Evolutionary conservation across 1,140 invertebrate species (phyloP).

Genomic region (Heterodera carotae): DNA sequence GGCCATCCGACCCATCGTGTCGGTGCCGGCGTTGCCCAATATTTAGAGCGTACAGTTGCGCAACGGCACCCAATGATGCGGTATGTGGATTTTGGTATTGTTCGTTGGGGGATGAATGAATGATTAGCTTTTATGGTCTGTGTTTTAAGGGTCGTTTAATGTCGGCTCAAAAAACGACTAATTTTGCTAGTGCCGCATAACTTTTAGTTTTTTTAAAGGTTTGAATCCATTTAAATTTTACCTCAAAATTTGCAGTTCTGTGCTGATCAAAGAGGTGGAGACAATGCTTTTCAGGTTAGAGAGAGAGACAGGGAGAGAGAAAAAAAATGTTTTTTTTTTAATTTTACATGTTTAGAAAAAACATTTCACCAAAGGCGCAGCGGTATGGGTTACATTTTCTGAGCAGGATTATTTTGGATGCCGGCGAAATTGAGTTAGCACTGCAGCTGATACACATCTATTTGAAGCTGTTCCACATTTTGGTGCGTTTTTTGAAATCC

Average conservation of each 20-base stretch:
- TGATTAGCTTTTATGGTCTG: background rate
- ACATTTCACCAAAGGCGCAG: slow-evolving; percentile 81
- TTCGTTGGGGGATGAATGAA: background rate
- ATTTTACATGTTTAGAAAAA: slow-evolving; percentile 48
- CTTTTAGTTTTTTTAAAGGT: too few species aligned
- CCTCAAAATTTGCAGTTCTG: slow-evolving; percentile 76
- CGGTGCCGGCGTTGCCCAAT: slow-evolving; percentile 81
- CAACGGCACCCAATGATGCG: slow-evolving; percentile 87
- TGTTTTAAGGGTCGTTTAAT: too few species aligned
- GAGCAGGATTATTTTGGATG: slow-evolving; percentile 76
- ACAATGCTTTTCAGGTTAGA: slow-evolving; percentile 39
- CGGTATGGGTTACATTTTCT: slow-evolving; percentile 92
- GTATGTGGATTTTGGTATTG: slow-evolving; percentile 64
- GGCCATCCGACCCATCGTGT: slow-evolving; percentile 87
- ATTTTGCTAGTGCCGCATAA: too few species aligned
- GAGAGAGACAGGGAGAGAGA: too few species aligned
- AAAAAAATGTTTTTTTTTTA: slow-evolving; percentile 9
- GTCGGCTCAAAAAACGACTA: too few species aligned
- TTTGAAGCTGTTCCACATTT: slow-evolving; percentile 91
- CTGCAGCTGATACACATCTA: slow-evolving; percentile 84
- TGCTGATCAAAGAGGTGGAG: slow-evolving; percentile 39
- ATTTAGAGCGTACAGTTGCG: slow-evolving; percentile 78
- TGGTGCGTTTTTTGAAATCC: slow-evolving; percentile 75
- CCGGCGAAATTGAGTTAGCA: slow-evolving; percentile 77
- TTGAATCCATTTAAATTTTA: slow-evolving; percentile 74